A percentile compares a stretch with the other conserved stretches of the same genome.
Evolutionary conservation across 2,888 invertebrate species (phyloP).

Genomic region (Sclerodermus sp.): DNA sequence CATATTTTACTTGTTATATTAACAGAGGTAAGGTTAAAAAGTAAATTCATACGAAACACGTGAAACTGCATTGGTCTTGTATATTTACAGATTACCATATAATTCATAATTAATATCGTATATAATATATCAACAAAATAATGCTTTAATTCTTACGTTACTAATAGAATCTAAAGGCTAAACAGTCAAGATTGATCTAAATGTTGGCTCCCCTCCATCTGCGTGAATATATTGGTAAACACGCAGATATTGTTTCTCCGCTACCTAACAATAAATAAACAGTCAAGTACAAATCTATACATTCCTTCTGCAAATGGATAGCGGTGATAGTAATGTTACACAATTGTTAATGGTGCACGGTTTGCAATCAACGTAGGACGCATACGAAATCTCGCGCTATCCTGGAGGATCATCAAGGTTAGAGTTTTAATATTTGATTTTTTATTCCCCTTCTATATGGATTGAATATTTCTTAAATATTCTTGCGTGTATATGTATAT

Average conservation of each 20-base stretch:
- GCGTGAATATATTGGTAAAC: constrained; percentile 8
- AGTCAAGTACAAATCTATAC: constrained; percentile 39
- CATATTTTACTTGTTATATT: neutral
- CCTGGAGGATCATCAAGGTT: no score
- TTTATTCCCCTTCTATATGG: neutral
- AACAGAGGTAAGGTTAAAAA: neutral
- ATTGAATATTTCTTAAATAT: neutral
- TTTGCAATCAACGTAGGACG: constrained; percentile 24
- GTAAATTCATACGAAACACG: neutral
- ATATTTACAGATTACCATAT: constrained; percentile 47
- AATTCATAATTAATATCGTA: constrained; percentile 38
- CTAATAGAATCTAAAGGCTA: constrained; percentile 46
- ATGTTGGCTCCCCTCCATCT: constrained; percentile 24
- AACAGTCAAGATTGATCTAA: constrained; percentile 43
- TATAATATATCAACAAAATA: constrained; percentile 44
- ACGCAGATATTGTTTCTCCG: constrained; percentile 9
- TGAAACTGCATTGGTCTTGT: constrained; percentile 31
- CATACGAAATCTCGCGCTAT: constrained; percentile 2
- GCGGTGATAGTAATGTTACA: constrained; percentile 18
- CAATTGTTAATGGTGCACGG: constrained; percentile 20
- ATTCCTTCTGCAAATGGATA: constrained; percentile 11
- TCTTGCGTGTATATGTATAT: neutral
- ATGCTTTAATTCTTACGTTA: constrained; percentile 36
- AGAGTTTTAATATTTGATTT: neutral
- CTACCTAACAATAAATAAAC: constrained; percentile 41